Conservation (phyloP, 2,888 invertebrate species). For the Dolomedes plantarius region DNA sequence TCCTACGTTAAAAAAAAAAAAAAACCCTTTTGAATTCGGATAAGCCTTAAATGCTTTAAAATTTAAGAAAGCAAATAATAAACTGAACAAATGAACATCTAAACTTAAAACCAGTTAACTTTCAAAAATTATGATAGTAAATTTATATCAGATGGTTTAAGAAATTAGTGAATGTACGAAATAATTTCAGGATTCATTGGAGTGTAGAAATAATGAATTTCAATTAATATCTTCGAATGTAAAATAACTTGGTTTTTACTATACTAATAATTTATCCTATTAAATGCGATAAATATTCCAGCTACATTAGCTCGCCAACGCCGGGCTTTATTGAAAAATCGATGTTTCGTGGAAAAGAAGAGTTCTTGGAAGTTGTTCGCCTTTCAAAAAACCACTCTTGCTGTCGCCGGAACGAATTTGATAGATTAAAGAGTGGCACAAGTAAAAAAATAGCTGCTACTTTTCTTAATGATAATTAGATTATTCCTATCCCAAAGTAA, state of each 20-base stretch:
- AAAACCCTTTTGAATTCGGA: too few species aligned
- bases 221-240: neutral
- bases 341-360: neutral
- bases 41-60: too few species aligned
- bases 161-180: too few species aligned
- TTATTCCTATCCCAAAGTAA: conserved; percentile 9
- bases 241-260: neutral
- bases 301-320: neutral
- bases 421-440: neutral
- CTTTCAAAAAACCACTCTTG: neutral
- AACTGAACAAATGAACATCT: too few species aligned
- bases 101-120: too few species aligned
- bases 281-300: neutral
- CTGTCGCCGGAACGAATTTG: conserved; percentile 14
- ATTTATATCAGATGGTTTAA: too few species aligned
- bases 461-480: conserved; percentile 18
- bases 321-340: conserved; percentile 2
- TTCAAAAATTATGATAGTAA: too few species aligned
- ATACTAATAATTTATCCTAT: neutral
- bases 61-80: too few species aligned
- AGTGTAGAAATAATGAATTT: neutral
- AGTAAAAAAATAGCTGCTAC: neutral
- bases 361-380: neutral
- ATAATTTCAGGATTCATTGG: too few species aligned
- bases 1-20: too few species aligned